Evolutionary conservation across 2,888 invertebrate genomes (phyloP).

Genomic region (Noctua fimbriata): DNA sequence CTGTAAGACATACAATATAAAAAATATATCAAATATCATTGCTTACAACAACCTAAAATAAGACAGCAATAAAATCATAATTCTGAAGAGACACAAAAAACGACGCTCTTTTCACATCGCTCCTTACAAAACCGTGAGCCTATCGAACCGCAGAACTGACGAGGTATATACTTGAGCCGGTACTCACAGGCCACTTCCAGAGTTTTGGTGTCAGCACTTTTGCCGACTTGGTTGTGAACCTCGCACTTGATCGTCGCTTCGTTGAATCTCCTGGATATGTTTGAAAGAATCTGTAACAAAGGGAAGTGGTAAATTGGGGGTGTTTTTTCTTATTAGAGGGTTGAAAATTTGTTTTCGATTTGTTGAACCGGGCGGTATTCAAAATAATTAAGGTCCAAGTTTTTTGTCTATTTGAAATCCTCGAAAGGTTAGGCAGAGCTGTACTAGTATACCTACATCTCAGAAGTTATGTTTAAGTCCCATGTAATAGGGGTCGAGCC

Average conservation of each 20-base stretch:
- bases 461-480: neutral
- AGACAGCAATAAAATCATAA: neutral
- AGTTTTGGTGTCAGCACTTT: slow-evolving; percentile 96
- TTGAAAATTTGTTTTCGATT: neutral
- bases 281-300: slow-evolving; percentile 91
- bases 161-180: slow-evolving; percentile 57
- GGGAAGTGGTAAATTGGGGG: slow-evolving; percentile 16
- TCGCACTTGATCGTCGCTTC: slow-evolving; percentile 98
- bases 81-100: slow-evolving; percentile 17
- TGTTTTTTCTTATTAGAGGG: slow-evolving; percentile 6
- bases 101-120: slow-evolving; percentile 11
- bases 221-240: slow-evolving; percentile 97
- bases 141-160: slow-evolving; percentile 41
- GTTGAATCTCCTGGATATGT: slow-evolving; percentile 95
- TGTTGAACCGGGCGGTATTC: neutral
- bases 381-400: neutral
- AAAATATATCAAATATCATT: too few relatives aligned
- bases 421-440: neutral
- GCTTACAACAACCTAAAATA: neutral
- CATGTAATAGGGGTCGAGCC: neutral
- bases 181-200: slow-evolving; percentile 97
- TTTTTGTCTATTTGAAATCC: neutral
- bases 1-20: too few relatives aligned
- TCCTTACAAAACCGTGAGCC: neutral
- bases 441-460: neutral